Conservation (phyloP, 2,113 vertebrate species). For the Oplegnathus fasciatus region DNA sequence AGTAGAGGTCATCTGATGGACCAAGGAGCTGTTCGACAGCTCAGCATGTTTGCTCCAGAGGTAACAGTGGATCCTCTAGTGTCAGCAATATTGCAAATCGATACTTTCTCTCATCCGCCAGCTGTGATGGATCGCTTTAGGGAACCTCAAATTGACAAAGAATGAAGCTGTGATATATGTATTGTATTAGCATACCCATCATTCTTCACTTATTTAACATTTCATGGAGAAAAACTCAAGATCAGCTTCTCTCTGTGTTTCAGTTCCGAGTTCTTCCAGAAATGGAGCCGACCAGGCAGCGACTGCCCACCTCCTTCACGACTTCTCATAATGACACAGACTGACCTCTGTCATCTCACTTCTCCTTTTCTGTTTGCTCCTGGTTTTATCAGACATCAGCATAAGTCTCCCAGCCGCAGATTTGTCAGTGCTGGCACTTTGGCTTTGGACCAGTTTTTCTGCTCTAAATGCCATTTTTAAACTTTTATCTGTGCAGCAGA, state of each 20-base stretch:
- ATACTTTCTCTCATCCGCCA: conserved; percentile 13
- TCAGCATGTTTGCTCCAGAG: conserved; percentile 50
- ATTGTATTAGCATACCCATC: background rate
- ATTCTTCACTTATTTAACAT: background rate
- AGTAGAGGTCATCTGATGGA: conserved; percentile 46
- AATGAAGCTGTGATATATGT: conserved; percentile 25
- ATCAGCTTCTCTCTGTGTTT: background rate
- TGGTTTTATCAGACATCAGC: conserved; percentile 63
- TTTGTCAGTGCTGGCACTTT: conserved; percentile 45
- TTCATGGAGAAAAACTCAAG: conserved; percentile 4
- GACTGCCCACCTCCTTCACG: background rate
- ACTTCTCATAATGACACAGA: conserved; percentile 48
- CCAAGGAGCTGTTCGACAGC: conserved; percentile 19
- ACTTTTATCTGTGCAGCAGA: conserved; percentile 48
- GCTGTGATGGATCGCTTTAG: conserved; percentile 48
- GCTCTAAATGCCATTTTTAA: conserved; percentile 52
- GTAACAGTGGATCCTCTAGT: background rate
- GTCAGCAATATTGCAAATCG: conserved; percentile 63
- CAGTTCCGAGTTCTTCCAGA: conserved; percentile 9
- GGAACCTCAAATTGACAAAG: conserved; percentile 35
- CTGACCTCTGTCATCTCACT: conserved; percentile 46
- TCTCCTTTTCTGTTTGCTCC: conserved; percentile 57
- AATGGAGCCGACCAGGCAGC: conserved; percentile 17
- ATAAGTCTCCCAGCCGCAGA: conserved; percentile 41
- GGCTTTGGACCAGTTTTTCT: conserved; percentile 50